A percentile compares a stretch with the other conserved stretches of the same genome.
Conservation (phyloP, 2,888 invertebrate genomes). For the Mythimna loreyi region DNA sequence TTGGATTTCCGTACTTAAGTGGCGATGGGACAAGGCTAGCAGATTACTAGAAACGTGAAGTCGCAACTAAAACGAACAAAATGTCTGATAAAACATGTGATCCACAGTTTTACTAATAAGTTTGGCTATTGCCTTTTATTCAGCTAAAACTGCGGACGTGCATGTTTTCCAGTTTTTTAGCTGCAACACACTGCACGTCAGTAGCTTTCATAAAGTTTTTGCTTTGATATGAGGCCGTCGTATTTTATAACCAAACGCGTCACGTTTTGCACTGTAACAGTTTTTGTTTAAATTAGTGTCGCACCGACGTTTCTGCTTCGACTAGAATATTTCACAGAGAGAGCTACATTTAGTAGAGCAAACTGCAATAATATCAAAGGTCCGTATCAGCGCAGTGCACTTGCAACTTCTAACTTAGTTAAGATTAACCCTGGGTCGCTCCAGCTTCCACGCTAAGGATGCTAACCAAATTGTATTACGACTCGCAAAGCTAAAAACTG, state of each 20-base stretch:
- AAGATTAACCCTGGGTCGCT: slow-evolving; percentile 55
- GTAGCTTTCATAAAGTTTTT: slow-evolving; percentile 58
- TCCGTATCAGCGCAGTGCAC: slow-evolving; percentile 57
- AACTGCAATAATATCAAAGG: slow-evolving; percentile 60
- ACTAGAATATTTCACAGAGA: slow-evolving; percentile 41
- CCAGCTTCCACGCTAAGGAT: slow-evolving; percentile 42
- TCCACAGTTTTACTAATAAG: neutral
- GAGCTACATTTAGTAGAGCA: slow-evolving; percentile 43
- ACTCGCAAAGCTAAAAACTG: slow-evolving; percentile 46
- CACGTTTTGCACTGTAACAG: slow-evolving; percentile 53
- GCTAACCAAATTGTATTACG: slow-evolving; percentile 55
- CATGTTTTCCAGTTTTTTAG: slow-evolving; percentile 29
- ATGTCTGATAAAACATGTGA: neutral
- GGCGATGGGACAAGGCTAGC: slow-evolving; percentile 24
- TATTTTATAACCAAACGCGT: slow-evolving; percentile 46
- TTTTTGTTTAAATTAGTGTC: slow-evolving; percentile 57
- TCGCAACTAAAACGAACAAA: neutral
- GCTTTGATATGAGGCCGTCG: slow-evolving; percentile 50
- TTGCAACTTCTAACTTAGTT: slow-evolving; percentile 66
- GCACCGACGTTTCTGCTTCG: slow-evolving; percentile 18
- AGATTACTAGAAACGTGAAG: slow-evolving; percentile 33
- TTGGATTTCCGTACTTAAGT: slow-evolving; percentile 48
- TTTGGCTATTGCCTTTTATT: neutral
- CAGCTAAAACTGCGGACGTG: slow-evolving; percentile 1
- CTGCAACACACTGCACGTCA: slow-evolving; percentile 21